Evolutionary conservation across 2,888 invertebrate genomes (phyloP), one percentile per base, ranked within the genome.

Genomic region (Hecatera dysodea): DNA sequence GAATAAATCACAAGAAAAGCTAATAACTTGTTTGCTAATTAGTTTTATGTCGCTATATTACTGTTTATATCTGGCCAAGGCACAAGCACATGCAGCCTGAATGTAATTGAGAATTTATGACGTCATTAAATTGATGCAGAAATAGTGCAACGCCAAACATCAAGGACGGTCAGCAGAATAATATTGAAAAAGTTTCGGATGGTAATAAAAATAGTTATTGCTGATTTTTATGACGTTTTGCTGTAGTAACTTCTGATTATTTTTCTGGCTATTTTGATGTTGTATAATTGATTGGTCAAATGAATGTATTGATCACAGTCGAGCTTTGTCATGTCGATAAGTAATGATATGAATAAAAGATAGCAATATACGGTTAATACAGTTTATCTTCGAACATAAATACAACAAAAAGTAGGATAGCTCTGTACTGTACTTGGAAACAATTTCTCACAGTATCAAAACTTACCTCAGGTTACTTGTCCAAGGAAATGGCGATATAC

Each of bases 41-140:
- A 85, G 80, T 84, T 81, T 83, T 80, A 84, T 81, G 83, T 78
- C 72, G 69, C 78, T 82, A 76, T 74, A 75, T 64, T 84, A 85
- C 82, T 76, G 80, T 75, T 84, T 84, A 78, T 87, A 87, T 86
- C 84, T 87, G 79, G 79, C 75, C 85, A 82, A 85, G 79, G 86
- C 75, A 67, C 64, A 27, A 22, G 59, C 64, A 76, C 64, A 78
- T 82, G 83, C 87, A 87, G 84, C 79, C 87, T 86, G 87, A 92
- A 91, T 92, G 91, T 93, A 93, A 95, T 94, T 90, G 91, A 82
- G 88, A 90, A 94, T 95, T 94, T 95, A 95, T 92, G 93, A 92
- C 89, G 92, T 93, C 93, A 93, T 94, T 93, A 94, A 93, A 92
- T 90, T 92, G 91, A 94, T 94, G 94, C 93, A 93, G 93, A 92